These are phyloP conservation scores for Sminthopsis crassicaudata DNA, from an alignment of 2,113 vertebrate genomes.

Conservation along the genomic window DNA sequence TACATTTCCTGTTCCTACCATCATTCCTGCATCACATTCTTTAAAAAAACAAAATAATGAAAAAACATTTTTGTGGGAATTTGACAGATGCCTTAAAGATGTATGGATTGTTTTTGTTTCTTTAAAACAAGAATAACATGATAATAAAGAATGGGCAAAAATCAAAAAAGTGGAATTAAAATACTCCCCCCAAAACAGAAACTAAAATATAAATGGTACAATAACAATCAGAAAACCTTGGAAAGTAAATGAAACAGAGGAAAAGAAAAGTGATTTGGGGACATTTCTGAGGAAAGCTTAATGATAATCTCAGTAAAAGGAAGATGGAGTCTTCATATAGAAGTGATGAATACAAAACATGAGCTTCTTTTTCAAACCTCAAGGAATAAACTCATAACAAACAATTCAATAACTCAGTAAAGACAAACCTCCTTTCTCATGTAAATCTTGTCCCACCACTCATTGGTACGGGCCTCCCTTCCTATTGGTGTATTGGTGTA, in stretches of 20 bases:
- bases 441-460: background rate
- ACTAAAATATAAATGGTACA: background rate
- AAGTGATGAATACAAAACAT: background rate
- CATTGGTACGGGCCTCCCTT: background rate
- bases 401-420: background rate
- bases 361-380: background rate
- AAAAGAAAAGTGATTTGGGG: background rate
- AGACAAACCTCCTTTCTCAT: background rate
- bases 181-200: background rate
- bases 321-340: background rate
- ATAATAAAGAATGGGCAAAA: background rate
- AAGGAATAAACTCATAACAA: background rate
- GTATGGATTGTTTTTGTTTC: background rate
- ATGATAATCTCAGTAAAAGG: background rate
- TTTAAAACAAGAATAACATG: background rate
- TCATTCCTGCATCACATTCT: slow-evolving; percentile 7
- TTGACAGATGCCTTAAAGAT: background rate
- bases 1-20: slow-evolving; percentile 4
- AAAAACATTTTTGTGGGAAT: background rate
- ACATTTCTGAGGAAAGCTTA: slow-evolving; percentile 21
- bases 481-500: background rate
- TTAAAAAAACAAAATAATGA: background rate
- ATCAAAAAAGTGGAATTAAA: background rate
- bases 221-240: background rate
- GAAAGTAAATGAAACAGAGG: background rate